Evolutionary conservation across 2,888 invertebrate species (phyloP), one percentile per base, ranked within the genome.

Genomic region (Drosophila colorata): DNA sequence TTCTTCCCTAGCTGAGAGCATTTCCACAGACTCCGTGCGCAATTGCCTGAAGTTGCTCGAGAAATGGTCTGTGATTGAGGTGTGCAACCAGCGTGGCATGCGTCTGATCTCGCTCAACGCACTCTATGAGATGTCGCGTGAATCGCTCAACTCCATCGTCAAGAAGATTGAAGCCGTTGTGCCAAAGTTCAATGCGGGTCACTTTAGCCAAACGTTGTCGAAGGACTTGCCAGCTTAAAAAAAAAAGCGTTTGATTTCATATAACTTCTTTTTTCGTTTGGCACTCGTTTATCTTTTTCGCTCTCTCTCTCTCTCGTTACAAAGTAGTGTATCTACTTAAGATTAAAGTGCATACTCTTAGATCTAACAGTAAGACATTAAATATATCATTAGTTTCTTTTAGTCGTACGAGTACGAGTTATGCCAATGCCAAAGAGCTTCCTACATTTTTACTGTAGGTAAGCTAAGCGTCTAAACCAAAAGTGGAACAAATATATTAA

Each of bases 1-100:
- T 25, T 35, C 1, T 4, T 28, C 92, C 93, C 3, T 92, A 98
- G 98, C 96, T 76, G 98, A 98, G 92, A 96, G 97, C 87, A 95
- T 97, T 51, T 96, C 97, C 7, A 95, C 96, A 8, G 98, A 98
- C 91, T 95, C 97, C 0, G 95, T 98, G 52, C 95, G 95, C 89
- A 98, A 97, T 92, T 96, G 97, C 55, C 92, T 97, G 28, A 96
- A 96, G 77, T 92, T 98, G 1, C 95, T 96, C 38, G 95, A 96
- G 74, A 96, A 96, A 82, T 96, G 97, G 96, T 95, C 95, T 74
- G 95, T 97, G 11, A 88, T 98, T 33, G 96, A 97, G 33, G 90
- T 94, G 83, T 90, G 93, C 73, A 91, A 89, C 73, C 88, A 90
- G 55, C 87, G 88, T 49, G 92, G 92, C 44, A 83, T 93, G 68